phyloP scores from a whole-genome alignment of 2,888 invertebrate genomes.

The Agrypnus murinus region DNA sequence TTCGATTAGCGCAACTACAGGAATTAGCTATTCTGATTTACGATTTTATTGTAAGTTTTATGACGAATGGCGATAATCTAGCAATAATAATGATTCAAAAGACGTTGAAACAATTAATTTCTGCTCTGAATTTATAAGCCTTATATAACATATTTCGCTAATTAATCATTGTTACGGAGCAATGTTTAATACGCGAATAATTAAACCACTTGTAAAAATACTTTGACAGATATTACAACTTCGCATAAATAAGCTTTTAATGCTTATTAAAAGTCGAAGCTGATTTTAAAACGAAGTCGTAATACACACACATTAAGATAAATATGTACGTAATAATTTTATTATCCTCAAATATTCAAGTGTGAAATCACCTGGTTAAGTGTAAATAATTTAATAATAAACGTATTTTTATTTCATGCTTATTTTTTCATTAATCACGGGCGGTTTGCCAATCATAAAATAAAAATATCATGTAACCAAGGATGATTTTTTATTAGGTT shows the following conservation, averaged over 20 bases:
- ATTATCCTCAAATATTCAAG: neutral
- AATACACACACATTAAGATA: neutral
- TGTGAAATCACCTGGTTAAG: neutral
- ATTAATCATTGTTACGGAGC: neutral
- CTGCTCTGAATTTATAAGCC: neutral
- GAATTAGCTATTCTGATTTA: neutral
- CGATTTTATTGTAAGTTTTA: neutral
- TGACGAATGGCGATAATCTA: conserved; percentile 3
- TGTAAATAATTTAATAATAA: too few relatives aligned
- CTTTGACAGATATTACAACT: neutral
- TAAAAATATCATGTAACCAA: conserved; percentile 1
- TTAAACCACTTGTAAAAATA: neutral
- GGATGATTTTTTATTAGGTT: neutral
- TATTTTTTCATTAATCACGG: neutral
- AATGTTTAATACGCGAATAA: neutral
- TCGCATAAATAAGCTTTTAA: neutral
- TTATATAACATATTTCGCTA: neutral
- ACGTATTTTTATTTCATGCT: neutral
- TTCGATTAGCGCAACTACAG: neutral
- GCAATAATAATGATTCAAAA: conserved; percentile 10
- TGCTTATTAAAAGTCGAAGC: neutral
- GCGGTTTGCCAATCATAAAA: neutral
- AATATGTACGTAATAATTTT: neutral
- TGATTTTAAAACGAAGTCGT: neutral
- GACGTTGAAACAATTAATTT: conserved; percentile 1